phyloP scores from a whole-genome alignment of 2,797 vertebrate genomes.

The Rhodeus uyekii region DNA sequence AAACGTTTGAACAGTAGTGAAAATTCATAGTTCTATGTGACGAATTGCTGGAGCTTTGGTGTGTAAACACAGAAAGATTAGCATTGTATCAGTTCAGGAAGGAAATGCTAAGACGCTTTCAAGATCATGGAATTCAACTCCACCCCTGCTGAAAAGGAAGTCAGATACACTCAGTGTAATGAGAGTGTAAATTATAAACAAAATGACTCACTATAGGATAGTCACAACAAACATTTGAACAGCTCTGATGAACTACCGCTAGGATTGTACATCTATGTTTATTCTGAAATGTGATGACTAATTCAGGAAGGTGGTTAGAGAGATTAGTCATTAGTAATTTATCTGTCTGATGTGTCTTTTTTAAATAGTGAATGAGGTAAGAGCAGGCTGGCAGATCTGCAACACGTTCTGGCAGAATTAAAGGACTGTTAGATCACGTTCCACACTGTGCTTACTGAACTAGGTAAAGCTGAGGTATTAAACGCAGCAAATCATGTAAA shows the following conservation, averaged over 20 bases:
- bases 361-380: constrained; percentile 24
- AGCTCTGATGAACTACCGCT: constrained; percentile 21
- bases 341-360: not conserved
- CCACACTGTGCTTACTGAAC: not conserved
- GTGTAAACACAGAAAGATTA: constrained; percentile 18
- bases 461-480: not conserved
- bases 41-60: not conserved
- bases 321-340: not conserved
- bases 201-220: not conserved
- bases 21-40: not conserved
- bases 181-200: constrained; percentile 39
- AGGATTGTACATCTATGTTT: constrained; percentile 28
- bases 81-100: constrained; percentile 59
- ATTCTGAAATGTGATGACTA: constrained; percentile 10
- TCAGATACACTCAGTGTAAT: constrained; percentile 14
- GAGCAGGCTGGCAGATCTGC: not conserved
- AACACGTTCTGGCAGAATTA: not conserved
- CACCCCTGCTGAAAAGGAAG: constrained; percentile 48
- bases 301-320: constrained; percentile 14
- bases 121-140: constrained; percentile 63
- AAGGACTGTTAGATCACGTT: constrained; percentile 9
- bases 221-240: constrained; percentile 30
- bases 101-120: constrained; percentile 59
- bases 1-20: not conserved
- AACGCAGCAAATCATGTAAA: not conserved